Base-by-base conservation (phyloP, 1,140 invertebrate species). In the Drosophila kepulauana region DNA sequence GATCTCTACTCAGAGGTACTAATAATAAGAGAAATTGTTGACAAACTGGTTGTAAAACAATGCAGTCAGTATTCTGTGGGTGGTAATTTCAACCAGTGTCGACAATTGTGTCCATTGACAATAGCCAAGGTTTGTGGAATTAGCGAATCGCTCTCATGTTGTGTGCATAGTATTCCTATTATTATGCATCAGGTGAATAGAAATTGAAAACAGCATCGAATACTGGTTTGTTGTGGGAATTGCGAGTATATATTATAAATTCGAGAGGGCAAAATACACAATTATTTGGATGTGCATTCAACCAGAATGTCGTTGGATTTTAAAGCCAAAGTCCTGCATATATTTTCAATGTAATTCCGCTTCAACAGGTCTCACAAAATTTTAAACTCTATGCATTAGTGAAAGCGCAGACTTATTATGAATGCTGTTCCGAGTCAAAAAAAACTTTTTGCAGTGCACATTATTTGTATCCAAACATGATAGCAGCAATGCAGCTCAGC, bases 331-430 rank as follows among this genome's bases (percentile, higher is more conserved):
- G 20, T 20, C 20, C 20, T 4, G 3, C 3, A 25, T 0, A 25
- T 25, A 25, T 25, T 25, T 25, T 25, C 20, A 25, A 25, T 25
- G 3, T 3, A 25, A 4, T 25, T 25, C 3, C 1, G 6, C 30
- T 1, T 33, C 30, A 33, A 6, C 30, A 33, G 30, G 30, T 33
- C 30, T 5, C 30, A 33, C 1, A 33, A 25, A 3, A 25, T 3
- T 25, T 25, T 25, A 25, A 25, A 25, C 20, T 25, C 20, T 71
- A 85, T 81, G 61, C 58, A 62, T 48, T 4, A 43, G 33, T 70
- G 58, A 66, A 51, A 70, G 49, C 49, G 65, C 68, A 25, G n/a
- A 52, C 57, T 68, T 64, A 64, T 78, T 48, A 46, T 25, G 51
- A 65, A 82, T 79, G 43, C 49, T 62, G 43, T 77, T 48, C 54